phyloP scores from a whole-genome alignment of 2,888 invertebrate species.

The Alsophila aescularia region DNA sequence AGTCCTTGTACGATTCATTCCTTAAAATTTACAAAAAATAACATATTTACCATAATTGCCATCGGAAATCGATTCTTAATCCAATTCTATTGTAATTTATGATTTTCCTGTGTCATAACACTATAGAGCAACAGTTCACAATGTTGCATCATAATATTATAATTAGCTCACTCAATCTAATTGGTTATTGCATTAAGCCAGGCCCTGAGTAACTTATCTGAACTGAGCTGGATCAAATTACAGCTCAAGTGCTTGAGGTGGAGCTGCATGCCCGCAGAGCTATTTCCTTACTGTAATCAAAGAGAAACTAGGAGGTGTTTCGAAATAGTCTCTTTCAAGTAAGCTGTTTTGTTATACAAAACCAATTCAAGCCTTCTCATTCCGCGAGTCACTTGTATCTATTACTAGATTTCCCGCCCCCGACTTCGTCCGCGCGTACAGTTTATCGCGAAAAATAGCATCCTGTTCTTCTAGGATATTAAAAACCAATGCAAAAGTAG shows the following conservation, averaged over 20 bases:
- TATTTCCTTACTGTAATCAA: no score
- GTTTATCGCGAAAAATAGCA: no score
- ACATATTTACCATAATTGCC: not conserved
- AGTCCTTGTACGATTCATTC: no score
- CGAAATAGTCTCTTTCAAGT: no score
- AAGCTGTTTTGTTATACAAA: no score
- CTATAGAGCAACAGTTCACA: constrained; percentile 31
- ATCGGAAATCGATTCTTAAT: constrained; percentile 2
- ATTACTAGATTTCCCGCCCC: no score
- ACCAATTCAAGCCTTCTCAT: no score
- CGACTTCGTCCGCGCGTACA: no score
- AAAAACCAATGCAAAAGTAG: no score
- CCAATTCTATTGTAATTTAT: constrained; percentile 40
- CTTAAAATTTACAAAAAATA: not conserved
- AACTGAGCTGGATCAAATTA: not conserved
- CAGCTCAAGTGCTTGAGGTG: not conserved
- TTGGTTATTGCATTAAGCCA: constrained; percentile 46
- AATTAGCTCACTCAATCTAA: constrained; percentile 46
- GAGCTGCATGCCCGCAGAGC: not conserved
- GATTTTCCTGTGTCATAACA: constrained; percentile 37
- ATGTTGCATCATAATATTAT: constrained; percentile 43
- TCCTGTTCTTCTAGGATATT: no score
- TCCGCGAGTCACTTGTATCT: no score
- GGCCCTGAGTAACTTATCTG: constrained; percentile 13
- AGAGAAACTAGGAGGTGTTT: no score